phyloP scores from a whole-genome alignment of 2,888 invertebrate genomes.

The Beris morrisii region DNA sequence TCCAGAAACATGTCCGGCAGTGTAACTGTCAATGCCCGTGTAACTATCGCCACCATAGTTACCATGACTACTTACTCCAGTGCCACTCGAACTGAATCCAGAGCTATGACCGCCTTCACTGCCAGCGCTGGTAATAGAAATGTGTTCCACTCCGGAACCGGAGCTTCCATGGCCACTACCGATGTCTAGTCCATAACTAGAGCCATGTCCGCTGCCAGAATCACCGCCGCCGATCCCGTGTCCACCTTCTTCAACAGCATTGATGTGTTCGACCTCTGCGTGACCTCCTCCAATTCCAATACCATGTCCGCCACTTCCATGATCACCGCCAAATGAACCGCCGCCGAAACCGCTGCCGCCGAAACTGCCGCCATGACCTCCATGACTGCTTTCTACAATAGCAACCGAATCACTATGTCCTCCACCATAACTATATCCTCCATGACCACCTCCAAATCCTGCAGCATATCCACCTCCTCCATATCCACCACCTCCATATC shows the following conservation, averaged over 20 bases:
- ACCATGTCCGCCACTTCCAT: conserved; percentile 6
- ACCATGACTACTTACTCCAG: conserved; percentile 22
- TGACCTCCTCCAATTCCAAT: conserved; percentile 2
- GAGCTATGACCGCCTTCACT: neutral
- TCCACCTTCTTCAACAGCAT: conserved; percentile 8
- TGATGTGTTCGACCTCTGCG: conserved; percentile 16
- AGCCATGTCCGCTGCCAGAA: neutral
- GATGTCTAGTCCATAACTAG: neutral
- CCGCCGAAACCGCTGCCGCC: conserved; percentile 16
- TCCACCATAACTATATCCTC: conserved; percentile 30
- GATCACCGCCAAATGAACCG: conserved; percentile 31
- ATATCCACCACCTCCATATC: conserved; percentile 31
- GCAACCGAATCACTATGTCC: conserved; percentile 26
- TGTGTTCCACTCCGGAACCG: conserved; percentile 13
- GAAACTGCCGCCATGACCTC: conserved; percentile 35
- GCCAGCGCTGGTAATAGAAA: conserved; percentile 2
- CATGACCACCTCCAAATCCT: conserved; percentile 23
- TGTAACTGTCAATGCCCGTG: conserved; percentile 49
- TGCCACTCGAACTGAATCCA: conserved; percentile 21
- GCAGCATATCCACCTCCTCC: conserved; percentile 38
- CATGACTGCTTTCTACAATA: conserved; percentile 37
- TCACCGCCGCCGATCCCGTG: conserved; percentile 4
- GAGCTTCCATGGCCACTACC: conserved; percentile 8
- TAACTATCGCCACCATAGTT: conserved; percentile 43
- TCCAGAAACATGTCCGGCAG: conserved; percentile 48